phyloP scores from a whole-genome alignment of 1,140 invertebrate species.

The Cydia splendana region DNA sequence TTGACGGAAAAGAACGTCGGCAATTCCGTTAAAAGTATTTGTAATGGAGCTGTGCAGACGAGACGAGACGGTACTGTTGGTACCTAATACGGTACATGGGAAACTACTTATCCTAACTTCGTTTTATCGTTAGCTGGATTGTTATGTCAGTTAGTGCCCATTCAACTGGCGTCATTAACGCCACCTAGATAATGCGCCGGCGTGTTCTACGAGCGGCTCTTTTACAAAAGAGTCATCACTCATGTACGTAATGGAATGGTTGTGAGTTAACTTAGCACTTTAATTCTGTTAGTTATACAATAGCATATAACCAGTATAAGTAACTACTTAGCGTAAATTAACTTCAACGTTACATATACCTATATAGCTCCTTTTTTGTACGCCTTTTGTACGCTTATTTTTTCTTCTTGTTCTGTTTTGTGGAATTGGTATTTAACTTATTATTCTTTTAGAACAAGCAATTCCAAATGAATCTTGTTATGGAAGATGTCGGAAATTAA shows the following conservation, averaged over 20 bases:
- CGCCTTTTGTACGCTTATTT: no score
- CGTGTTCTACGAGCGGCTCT: conserved; percentile 40
- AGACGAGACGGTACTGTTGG: conserved; percentile 36
- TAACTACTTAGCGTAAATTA: no score
- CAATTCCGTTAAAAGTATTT: conserved; percentile 30
- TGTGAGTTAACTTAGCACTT: not conserved
- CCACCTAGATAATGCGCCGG: conserved; percentile 47
- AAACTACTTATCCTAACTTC: conserved; percentile 76
- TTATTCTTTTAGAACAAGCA: no score
- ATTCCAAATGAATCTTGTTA: no score
- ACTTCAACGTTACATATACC: no score
- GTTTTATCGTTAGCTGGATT: conserved; percentile 70
- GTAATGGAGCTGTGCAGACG: conserved; percentile 48
- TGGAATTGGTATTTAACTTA: no score
- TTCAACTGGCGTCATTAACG: conserved; percentile 58
- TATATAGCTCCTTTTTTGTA: no score
- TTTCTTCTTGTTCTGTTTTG: no score
- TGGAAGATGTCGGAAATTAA: no score
- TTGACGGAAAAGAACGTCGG: conserved; percentile 22
- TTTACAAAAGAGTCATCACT: conserved; percentile 41
- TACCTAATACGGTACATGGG: conserved; percentile 60
- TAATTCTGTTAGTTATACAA: conserved; percentile 3
- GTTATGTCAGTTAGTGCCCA: conserved; percentile 63
- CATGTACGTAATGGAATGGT: conserved; percentile 19
- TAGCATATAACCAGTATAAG: not conserved